Percentiles rank a stretch among this genome's conserved stretches.
phyloP scores from a whole-genome alignment of 30 jellyfish, hydroid and myxozoan species.

The Aurelia aurita region DNA sequence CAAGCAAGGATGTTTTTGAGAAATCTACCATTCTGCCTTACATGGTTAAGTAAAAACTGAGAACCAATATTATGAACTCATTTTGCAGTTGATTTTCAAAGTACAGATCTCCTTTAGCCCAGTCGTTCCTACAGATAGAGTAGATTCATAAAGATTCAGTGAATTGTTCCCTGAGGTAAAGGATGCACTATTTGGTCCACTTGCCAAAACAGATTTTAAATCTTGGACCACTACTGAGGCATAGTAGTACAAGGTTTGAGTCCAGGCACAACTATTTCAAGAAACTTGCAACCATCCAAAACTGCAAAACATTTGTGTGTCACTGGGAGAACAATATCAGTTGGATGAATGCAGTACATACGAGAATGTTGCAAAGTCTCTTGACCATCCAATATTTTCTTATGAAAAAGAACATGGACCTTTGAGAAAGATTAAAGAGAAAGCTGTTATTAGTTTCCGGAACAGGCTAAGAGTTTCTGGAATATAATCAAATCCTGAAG shows the following conservation, averaged over 20 bases:
- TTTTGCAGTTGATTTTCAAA: background rate
- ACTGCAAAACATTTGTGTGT: background rate
- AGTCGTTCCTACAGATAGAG: background rate
- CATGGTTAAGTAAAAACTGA: background rate
- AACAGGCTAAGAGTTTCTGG: background rate
- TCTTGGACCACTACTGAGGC: conserved; percentile 1
- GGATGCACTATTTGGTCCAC: conserved; percentile 1
- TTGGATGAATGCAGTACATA: background rate
- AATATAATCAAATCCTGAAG: background rate
- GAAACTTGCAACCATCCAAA: background rate
- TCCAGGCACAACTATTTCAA: background rate
- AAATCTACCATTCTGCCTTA: background rate
- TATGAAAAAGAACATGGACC: background rate
- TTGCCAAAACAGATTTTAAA: background rate
- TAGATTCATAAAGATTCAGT: background rate
- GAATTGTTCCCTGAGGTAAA: background rate
- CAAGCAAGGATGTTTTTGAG: background rate
- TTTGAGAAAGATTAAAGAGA: background rate
- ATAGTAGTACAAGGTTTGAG: background rate
- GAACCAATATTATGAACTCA: background rate
- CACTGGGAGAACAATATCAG: background rate
- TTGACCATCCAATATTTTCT: background rate
- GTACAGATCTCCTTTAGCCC: conserved; percentile 1
- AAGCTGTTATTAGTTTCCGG: background rate
- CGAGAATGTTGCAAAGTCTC: background rate